Percentiles rank a stretch among this genome's conserved stretches.
These are phyloP conservation scores for Listrodromus nycthemerus DNA, from an alignment of 2,888 invertebrate species.

Conservation along the genomic window DNA sequence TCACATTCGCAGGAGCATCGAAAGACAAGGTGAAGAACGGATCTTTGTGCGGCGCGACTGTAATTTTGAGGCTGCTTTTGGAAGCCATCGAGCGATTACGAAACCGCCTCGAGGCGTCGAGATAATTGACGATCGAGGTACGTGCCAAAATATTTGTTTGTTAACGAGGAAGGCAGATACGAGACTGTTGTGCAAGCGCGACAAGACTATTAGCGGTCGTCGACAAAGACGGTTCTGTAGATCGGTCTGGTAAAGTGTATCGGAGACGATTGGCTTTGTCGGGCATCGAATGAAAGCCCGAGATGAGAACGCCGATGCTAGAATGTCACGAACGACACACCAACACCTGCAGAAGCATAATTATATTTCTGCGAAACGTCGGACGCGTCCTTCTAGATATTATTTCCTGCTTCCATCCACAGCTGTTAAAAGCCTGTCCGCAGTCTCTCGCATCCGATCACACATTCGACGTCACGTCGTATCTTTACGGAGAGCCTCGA, in stretches of 20 bases:
- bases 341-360: conserved; percentile 26
- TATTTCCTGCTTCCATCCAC: conserved; percentile 34
- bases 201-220: conserved; percentile 31
- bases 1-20: too few species aligned
- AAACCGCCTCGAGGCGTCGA: conserved; percentile 51
- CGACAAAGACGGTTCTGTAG: not conserved
- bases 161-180: conserved; percentile 37
- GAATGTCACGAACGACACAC: conserved; percentile 4
- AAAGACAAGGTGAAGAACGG: not conserved
- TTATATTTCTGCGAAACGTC: conserved; percentile 33
- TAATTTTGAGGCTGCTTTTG: not conserved
- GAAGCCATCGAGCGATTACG: conserved; percentile 32
- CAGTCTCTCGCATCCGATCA: conserved; percentile 30
- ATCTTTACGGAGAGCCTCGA: conserved; percentile 7
- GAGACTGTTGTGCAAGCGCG: conserved; percentile 42
- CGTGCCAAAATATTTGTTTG: conserved; percentile 63
- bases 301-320: conserved; percentile 8
- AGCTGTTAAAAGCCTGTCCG: not conserved
- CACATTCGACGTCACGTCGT: conserved; percentile 29
- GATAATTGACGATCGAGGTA: conserved; percentile 52
- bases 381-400: conserved; percentile 28
- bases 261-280: conserved; percentile 4
- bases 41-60: not conserved
- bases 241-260: not conserved
- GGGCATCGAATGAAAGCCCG: conserved; percentile 19